Conservation (phyloP, 2,797 vertebrate species). For the Allobates femoralis region DNA sequence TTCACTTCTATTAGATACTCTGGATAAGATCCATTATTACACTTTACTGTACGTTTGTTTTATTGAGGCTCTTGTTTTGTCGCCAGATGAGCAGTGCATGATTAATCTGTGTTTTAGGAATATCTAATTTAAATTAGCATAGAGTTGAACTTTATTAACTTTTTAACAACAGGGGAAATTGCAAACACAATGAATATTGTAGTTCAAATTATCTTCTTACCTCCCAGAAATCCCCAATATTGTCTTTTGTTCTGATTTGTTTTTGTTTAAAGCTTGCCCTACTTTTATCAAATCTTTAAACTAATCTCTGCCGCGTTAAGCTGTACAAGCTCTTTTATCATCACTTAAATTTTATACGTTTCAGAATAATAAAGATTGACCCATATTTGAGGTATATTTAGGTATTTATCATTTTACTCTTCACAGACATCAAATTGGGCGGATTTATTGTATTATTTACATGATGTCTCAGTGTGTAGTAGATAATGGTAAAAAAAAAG, state of each 20-base stretch:
- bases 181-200: neutral
- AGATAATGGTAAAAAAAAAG: too few species aligned
- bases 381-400: slow-evolving; percentile 1
- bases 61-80: slow-evolving; percentile 6
- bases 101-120: neutral
- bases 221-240: neutral
- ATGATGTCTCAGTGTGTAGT: too few species aligned
- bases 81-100: slow-evolving; percentile 17
- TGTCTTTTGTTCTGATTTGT: slow-evolving; percentile 11
- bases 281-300: slow-evolving; percentile 10
- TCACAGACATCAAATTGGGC: neutral
- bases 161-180: neutral
- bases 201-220: neutral
- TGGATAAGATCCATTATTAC: slow-evolving; percentile 20
- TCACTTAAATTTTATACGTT: neutral
- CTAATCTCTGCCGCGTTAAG: neutral
- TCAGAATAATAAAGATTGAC: neutral
- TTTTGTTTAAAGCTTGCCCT: slow-evolving; percentile 24
- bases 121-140: neutral
- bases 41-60: slow-evolving; percentile 6
- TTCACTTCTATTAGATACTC: slow-evolving; percentile 12
- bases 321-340: slow-evolving; percentile 15
- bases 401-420: neutral
- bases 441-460: neutral
- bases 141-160: slow-evolving; percentile 8